phyloP scores from a whole-genome alignment of 2,797 vertebrate genomes.

The Sebastes itinus region DNA sequence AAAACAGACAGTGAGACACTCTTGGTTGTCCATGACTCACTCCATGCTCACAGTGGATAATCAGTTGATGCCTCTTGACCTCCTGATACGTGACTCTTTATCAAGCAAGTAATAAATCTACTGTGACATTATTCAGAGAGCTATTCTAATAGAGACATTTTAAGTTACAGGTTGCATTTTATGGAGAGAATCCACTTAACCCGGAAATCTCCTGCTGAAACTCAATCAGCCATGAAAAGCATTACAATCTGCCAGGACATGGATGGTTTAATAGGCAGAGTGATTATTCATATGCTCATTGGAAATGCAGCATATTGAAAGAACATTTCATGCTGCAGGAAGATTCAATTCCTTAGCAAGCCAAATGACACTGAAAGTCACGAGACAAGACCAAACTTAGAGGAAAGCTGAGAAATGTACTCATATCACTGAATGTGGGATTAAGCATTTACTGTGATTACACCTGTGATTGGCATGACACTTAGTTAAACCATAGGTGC shows the following conservation, averaged over 20 bases:
- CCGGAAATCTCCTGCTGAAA: not conserved
- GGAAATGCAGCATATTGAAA: slow-evolving; percentile 5
- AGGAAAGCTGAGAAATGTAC: not conserved
- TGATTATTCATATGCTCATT: slow-evolving; percentile 20
- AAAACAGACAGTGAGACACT: not conserved
- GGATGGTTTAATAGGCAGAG: not conserved
- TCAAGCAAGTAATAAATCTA: not conserved
- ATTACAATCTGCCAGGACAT: not conserved
- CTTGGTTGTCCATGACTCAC: not conserved
- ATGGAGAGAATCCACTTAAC: not conserved
- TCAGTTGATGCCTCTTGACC: not conserved
- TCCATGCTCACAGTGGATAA: slow-evolving; percentile 11
- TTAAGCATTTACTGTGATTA: not conserved
- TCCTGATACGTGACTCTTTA: not conserved
- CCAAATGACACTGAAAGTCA: slow-evolving; percentile 3
- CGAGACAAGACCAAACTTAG: slow-evolving; percentile 10
- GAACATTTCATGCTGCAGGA: not conserved
- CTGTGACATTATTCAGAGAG: not conserved
- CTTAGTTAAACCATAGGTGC: not conserved
- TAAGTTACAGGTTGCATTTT: not conserved
- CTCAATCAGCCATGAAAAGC: not conserved
- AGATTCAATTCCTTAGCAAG: not conserved
- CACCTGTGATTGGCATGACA: not conserved
- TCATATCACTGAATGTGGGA: not conserved
- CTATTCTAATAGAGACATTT: not conserved